Evolutionary conservation across 2,797 vertebrate species (phyloP).

Genomic region (Peromyscus eremicus): DNA sequence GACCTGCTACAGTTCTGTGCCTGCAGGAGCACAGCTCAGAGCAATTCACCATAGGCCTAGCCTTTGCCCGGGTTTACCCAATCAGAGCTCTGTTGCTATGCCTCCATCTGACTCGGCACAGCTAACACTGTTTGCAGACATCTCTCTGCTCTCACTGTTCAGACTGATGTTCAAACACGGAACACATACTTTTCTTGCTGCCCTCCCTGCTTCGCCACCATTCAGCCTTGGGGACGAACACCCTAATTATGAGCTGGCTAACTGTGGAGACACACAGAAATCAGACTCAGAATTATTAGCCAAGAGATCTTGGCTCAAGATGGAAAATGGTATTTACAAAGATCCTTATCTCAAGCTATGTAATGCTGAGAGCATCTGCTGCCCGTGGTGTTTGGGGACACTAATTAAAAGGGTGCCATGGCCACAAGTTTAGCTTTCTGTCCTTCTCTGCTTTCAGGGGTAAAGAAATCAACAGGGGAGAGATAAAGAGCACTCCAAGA

Average conservation of each 20-base stretch:
- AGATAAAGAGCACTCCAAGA: not conserved
- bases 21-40: not conserved
- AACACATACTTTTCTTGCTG: not conserved
- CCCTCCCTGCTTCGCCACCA: not conserved
- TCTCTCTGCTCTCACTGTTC: conserved; percentile 46
- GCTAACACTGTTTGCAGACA: conserved; percentile 65
- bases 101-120: conserved; percentile 19
- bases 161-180: conserved; percentile 41
- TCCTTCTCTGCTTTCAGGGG: not conserved
- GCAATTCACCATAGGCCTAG: conserved; percentile 14
- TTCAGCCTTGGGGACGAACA: not conserved
- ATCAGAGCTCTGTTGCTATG: conserved; percentile 76
- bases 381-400: not conserved
- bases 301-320: conserved; percentile 31
- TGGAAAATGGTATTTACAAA: conserved; percentile 8
- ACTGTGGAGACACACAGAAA: not conserved
- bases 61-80: conserved; percentile 54
- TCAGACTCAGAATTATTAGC: conserved; percentile 19
- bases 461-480: not conserved
- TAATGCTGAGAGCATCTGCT: not conserved
- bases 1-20: conserved; percentile 43
- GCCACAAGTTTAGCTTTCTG: not conserved
- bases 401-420: not conserved
- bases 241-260: not conserved
- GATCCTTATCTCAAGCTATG: not conserved